Evolutionary conservation across 2,888 invertebrate genomes (phyloP).

Genomic region (Leptura quadrifasciata): DNA sequence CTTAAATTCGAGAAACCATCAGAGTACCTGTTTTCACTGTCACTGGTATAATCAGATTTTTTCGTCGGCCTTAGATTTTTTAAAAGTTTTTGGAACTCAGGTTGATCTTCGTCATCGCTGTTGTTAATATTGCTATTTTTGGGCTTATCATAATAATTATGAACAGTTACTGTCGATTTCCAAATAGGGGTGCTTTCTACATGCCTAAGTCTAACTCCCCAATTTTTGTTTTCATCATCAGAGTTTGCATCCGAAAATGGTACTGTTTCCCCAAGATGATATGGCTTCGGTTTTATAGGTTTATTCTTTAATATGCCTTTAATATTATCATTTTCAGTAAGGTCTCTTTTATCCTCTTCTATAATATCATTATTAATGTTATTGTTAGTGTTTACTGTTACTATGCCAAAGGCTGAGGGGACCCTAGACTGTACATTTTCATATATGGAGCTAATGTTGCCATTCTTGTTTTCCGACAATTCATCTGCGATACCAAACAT

Average conservation of each 20-base stretch:
- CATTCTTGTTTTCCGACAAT: conserved; percentile 26
- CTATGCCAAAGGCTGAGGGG: conserved; percentile 58
- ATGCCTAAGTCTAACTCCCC: conserved; percentile 76
- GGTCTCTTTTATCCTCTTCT: conserved; percentile 62
- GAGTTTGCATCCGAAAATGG: conserved; percentile 64
- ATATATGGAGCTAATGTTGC: conserved; percentile 42
- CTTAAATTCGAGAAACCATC: conserved; percentile 59
- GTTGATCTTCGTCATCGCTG: conserved; percentile 54
- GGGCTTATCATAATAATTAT: conserved; percentile 66
- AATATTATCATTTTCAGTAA: conserved; percentile 73
- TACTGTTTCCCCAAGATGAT: conserved; percentile 79
- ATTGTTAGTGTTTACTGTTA: conserved; percentile 70
- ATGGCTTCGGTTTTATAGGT: conserved; percentile 84
- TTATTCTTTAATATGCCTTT: conserved; percentile 85
- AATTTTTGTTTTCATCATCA: conserved; percentile 68
- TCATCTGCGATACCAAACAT: conserved; percentile 66
- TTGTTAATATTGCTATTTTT: conserved; percentile 6
- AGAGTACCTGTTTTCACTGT: conserved; percentile 55
- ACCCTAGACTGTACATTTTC: conserved; percentile 51
- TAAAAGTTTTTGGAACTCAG: conserved; percentile 70
- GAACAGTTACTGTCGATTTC: conserved; percentile 73
- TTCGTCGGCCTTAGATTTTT: conserved; percentile 67
- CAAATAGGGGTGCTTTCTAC: conserved; percentile 71
- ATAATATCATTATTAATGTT: conserved; percentile 62
- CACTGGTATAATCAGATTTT: conserved; percentile 62